Conservation (phyloP, 2,797 vertebrate species). For the Hypotaenidia philippensis region DNA sequence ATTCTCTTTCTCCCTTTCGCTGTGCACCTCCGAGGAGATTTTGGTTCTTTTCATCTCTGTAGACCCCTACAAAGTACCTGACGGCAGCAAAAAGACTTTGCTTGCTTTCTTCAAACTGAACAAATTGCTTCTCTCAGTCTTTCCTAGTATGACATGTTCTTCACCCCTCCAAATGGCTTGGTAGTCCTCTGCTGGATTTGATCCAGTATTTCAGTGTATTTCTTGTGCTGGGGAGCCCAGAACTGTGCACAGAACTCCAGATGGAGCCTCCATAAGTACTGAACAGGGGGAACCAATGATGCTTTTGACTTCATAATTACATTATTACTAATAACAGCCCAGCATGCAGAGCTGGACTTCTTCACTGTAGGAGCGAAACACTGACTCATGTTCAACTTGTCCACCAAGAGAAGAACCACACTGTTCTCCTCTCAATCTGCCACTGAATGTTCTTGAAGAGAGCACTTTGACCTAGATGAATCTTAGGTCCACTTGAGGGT, state of each 20-base stretch:
- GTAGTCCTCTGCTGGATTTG: background rate
- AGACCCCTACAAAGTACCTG: fast-evolving
- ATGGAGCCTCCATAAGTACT: background rate
- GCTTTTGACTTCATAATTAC: background rate
- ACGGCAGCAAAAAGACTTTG: background rate
- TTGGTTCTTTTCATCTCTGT: background rate
- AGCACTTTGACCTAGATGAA: background rate
- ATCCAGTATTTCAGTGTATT: background rate
- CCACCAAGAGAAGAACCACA: background rate
- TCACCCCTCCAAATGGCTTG: background rate
- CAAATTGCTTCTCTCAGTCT: background rate
- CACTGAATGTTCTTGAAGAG: background rate
- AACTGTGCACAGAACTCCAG: background rate
- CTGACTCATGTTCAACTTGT: background rate
- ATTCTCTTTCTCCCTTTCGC: background rate
- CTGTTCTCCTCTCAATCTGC: background rate
- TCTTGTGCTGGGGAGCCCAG: background rate
- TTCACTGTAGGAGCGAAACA: background rate
- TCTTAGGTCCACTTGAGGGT: background rate
- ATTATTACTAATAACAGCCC: background rate
- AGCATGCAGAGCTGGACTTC: background rate
- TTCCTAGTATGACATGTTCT: background rate
- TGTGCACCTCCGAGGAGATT: background rate
- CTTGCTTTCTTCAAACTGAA: background rate
- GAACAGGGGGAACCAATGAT: background rate